Evolutionary conservation across 2,888 invertebrate genomes (phyloP).

Genomic region (Uropetala carovei): DNA sequence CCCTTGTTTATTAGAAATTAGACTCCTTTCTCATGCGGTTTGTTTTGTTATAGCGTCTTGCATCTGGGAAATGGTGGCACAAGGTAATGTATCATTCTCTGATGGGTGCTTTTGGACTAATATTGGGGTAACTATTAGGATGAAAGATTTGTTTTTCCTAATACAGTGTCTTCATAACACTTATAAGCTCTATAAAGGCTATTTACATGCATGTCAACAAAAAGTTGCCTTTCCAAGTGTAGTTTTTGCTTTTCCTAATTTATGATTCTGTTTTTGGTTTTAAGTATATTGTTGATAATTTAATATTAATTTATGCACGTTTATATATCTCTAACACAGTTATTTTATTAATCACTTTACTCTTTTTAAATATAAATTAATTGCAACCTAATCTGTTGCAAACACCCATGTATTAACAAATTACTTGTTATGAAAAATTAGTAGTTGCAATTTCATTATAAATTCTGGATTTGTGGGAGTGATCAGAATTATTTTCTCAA

Average conservation of each 20-base stretch:
- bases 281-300: constrained; percentile 50
- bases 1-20: constrained; percentile 53
- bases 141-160: constrained; percentile 65
- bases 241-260: constrained; percentile 19
- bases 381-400: neutral
- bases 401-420: neutral
- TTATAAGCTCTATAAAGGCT: constrained; percentile 41
- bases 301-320: constrained; percentile 17
- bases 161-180: constrained; percentile 58
- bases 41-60: constrained; percentile 79
- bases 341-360: neutral
- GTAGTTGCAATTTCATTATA: too few relatives aligned
- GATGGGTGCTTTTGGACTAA: constrained; percentile 70
- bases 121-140: constrained; percentile 65
- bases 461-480: too few relatives aligned
- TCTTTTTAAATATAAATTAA: neutral
- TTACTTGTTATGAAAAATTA: too few relatives aligned
- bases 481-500: too few relatives aligned
- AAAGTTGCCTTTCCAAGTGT: constrained; percentile 43
- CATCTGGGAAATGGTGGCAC: constrained; percentile 80
- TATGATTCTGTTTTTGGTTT: constrained; percentile 64
- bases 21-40: constrained; percentile 70
- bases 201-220: constrained; percentile 50
- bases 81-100: constrained; percentile 77
- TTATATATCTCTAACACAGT: constrained; percentile 4